Base-by-base conservation (phyloP, 2,113 vertebrate genomes). In the Poecilia latipinna region DNA sequence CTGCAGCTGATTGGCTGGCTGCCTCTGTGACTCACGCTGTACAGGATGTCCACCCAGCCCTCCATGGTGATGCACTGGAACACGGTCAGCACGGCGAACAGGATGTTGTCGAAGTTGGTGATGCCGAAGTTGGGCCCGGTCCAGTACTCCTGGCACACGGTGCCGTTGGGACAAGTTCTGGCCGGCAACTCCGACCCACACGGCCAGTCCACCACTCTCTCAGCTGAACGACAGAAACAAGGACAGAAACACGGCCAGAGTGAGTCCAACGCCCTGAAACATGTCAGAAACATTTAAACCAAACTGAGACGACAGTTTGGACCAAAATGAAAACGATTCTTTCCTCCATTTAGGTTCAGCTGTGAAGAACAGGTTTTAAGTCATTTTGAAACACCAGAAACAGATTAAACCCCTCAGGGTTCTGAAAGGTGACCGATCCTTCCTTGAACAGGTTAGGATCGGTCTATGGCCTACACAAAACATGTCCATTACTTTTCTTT, bases 21-120 rank as follows among this genome's bases (percentile, higher is more conserved):
- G 22, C 24, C 22, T 11, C 4, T 22, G 48, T 54, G 63, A 96
- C 98, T 98, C 89, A 99, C 98, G 0, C 92, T 95, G 94, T 99
- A 99, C 60, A 99, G 96, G 82, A 99, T 96, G 70, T 99, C 98
- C 0, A 96, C 97, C 98, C 98, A 99, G 70, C 98, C 98, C 81
- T 99, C 98, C 98, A 99, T 99, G 80, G 98, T 99, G 93, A 99
- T 99, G 91, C 98, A 99, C 94, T 99, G 98, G 94, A 99, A 99
- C 72, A 99, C 98, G 0, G 98, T 99, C 39, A 99, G 94, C 80
- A 95, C 93, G 0, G 94, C 94, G 54, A 95, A 95, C 65, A 95
- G 92, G 90, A 95, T 95, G 90, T 99, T 99, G 94, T 99, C 97
- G 0, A 99, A 99, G 93, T 99, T 99, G 86, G 98, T 99, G 91